Evolutionary conservation across 1,140 invertebrate genomes (phyloP).

Genomic region (Leptinotarsa undecemlineata): DNA sequence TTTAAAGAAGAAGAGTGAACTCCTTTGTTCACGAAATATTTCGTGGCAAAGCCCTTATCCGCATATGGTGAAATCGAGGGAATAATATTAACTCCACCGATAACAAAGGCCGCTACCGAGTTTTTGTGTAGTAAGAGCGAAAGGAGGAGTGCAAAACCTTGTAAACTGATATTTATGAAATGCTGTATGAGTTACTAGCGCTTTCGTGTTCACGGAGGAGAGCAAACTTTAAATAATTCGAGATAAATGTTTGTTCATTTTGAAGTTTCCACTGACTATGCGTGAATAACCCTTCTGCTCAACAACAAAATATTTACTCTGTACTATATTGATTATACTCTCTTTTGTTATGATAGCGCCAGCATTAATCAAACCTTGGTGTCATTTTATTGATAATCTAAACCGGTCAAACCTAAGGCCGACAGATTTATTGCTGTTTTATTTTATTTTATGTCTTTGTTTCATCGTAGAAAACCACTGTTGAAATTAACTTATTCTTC

Average conservation of each 20-base stretch:
- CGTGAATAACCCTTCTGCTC: too few relatives aligned
- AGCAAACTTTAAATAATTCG: neutral
- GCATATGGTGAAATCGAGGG: constrained; percentile 17
- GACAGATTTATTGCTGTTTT: rapidly evolving
- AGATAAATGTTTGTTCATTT: neutral
- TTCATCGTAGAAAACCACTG: too few relatives aligned
- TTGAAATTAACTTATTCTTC: too few relatives aligned
- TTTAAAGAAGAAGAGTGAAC: neutral
- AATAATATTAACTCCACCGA: constrained; percentile 15
- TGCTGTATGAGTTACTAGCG: neutral
- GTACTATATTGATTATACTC: too few relatives aligned
- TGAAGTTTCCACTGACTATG: neutral
- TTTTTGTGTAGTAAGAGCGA: constrained; percentile 2
- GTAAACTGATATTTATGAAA: constrained; percentile 8
- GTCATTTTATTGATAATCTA: too few relatives aligned
- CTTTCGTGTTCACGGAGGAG: neutral
- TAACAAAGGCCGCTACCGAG: constrained; percentile 8
- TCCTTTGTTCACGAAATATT: constrained; percentile 12
- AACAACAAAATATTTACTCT: too few relatives aligned
- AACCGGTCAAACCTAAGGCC: too few relatives aligned
- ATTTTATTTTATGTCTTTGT: too few relatives aligned
- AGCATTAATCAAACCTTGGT: too few relatives aligned
- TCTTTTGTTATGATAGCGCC: too few relatives aligned
- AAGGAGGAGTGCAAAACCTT: neutral
- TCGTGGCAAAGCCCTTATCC: constrained; percentile 3